Evolutionary conservation across 2,113 vertebrate species (phyloP).

Genomic region (Nanorana parkeri): DNA sequence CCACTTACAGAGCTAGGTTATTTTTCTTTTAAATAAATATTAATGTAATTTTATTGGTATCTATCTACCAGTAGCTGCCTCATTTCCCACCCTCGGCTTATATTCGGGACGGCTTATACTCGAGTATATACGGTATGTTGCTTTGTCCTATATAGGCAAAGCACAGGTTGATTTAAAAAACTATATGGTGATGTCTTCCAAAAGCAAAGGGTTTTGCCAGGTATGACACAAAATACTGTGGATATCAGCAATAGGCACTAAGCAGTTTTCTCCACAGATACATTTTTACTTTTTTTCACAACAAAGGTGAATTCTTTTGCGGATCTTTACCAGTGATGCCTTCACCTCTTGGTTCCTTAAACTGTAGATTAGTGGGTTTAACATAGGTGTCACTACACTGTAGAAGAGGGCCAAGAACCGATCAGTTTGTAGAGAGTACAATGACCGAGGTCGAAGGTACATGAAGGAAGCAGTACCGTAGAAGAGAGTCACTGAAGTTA

Average conservation of each 20-base stretch:
- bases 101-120: too few species aligned
- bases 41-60: too few species aligned
- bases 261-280: too few species aligned
- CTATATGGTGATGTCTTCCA: too few species aligned
- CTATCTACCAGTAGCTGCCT: too few species aligned
- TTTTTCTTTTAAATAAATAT: too few species aligned
- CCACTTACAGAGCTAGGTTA: too few species aligned
- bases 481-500: slow-evolving; percentile 3
- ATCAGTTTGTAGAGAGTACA: neutral
- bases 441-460: slow-evolving; percentile 15
- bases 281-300: neutral
- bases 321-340: neutral
- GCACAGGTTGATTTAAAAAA: too few species aligned
- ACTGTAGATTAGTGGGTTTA: slow-evolving; percentile 39
- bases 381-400: slow-evolving; percentile 19
- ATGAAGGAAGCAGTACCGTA: slow-evolving; percentile 36
- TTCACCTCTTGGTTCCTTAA: slow-evolving; percentile 46
- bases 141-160: too few species aligned
- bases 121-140: too few species aligned
- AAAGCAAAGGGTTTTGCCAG: too few species aligned
- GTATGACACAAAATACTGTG: neutral
- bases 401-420: slow-evolving; percentile 13
- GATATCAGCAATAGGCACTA: neutral
- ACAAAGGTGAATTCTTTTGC: neutral
- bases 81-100: too few species aligned